Percentiles rank a stretch among this genome's conserved stretches.
Evolutionary conservation across 2,113 vertebrate species (phyloP).

Genomic region (Syrmaticus mikado): DNA sequence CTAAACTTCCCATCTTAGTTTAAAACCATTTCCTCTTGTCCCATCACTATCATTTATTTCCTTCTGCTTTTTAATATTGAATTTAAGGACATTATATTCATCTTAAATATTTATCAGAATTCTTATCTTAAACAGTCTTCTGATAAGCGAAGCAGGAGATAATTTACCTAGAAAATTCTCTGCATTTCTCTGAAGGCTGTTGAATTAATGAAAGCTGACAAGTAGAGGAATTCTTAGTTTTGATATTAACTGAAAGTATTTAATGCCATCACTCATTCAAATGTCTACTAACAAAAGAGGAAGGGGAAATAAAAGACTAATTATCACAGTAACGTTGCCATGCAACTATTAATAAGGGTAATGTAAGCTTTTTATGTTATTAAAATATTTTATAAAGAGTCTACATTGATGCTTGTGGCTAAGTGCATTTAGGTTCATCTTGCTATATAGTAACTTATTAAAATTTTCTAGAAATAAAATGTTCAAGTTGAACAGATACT

Average conservation of each 20-base stretch:
- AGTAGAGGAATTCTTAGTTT: background rate
- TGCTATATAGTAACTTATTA: background rate
- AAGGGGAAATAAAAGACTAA: background rate
- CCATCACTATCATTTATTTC: background rate
- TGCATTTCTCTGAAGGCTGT: background rate
- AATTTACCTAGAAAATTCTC: rapidly evolving
- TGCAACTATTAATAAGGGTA: background rate
- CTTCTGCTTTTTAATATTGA: background rate
- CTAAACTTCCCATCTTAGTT: too few species aligned
- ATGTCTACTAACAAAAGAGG: background rate
- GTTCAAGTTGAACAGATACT: background rate
- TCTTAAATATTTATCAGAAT: background rate
- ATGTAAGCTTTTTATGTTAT: background rate
- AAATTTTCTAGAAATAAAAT: background rate
- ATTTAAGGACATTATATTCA: background rate
- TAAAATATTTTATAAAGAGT: background rate
- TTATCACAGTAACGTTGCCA: background rate
- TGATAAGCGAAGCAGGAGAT: background rate
- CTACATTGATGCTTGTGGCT: background rate
- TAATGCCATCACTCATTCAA: background rate
- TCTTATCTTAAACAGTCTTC: background rate
- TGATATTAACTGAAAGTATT: background rate
- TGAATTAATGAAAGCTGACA: background rate
- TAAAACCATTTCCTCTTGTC: too few species aligned
- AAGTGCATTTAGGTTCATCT: background rate